phyloP scores from a whole-genome alignment of 1,140 invertebrate genomes.

The Melipona quadrifasciata region DNA sequence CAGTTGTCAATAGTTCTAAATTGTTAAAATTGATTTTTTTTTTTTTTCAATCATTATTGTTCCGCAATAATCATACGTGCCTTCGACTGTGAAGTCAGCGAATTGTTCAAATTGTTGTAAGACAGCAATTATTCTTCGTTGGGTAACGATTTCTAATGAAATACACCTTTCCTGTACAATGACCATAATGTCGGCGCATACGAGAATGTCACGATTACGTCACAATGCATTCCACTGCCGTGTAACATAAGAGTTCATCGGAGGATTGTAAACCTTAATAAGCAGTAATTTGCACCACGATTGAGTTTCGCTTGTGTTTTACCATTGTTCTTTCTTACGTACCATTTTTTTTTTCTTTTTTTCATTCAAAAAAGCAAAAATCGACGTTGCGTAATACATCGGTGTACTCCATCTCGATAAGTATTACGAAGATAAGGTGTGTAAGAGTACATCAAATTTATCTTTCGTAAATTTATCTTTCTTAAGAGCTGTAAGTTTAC shows the following conservation, averaged over 20 bases:
- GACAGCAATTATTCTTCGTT: too few relatives aligned
- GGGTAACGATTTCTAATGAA: too few relatives aligned
- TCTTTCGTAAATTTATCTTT: background rate
- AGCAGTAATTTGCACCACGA: background rate
- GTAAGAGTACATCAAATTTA: background rate
- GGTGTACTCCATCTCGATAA: background rate
- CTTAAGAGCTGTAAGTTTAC: background rate
- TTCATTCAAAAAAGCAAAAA: background rate
- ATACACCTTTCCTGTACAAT: background rate
- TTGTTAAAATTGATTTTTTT: too few relatives aligned
- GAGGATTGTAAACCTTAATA: background rate
- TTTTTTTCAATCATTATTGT: background rate
- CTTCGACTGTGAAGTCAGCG: background rate
- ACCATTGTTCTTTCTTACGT: background rate
- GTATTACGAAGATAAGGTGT: background rate
- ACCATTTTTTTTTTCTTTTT: background rate
- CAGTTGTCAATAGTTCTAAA: too few relatives aligned
- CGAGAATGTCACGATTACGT: constrained; percentile 13
- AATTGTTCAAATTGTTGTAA: background rate
- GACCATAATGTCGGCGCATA: background rate
- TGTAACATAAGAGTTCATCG: background rate
- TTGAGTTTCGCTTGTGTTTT: background rate
- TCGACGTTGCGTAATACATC: background rate
- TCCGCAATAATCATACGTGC: background rate
- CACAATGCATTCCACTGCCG: constrained; percentile 1